These are phyloP conservation scores for Brassicogethes aeneus DNA, from an alignment of 2,888 invertebrate species.

Conservation along the genomic window DNA sequence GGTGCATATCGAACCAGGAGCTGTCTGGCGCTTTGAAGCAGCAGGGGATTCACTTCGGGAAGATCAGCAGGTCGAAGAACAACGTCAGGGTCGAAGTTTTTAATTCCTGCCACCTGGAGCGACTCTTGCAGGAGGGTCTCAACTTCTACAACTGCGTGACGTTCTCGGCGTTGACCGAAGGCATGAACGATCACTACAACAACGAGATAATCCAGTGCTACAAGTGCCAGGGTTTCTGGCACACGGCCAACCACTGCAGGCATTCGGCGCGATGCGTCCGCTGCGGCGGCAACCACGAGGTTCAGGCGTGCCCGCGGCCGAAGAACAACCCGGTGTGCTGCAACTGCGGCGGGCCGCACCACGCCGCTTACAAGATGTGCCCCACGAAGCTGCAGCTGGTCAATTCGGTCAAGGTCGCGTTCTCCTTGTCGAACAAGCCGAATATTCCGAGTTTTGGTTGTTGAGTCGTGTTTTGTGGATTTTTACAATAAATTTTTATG, in stretches of 20 bases:
- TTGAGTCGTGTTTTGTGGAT: too few relatives aligned
- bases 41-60: slow-evolving; percentile 39
- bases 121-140: slow-evolving; percentile 41
- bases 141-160: slow-evolving; percentile 43
- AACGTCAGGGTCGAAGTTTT: slow-evolving; percentile 34
- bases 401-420: slow-evolving; percentile 30
- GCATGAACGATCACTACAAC: slow-evolving; percentile 16
- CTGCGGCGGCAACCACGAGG: slow-evolving; percentile 45
- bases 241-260: slow-evolving; percentile 43
- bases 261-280: slow-evolving; percentile 43
- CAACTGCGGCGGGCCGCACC: slow-evolving; percentile 46
- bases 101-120: slow-evolving; percentile 39
- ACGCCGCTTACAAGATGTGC: slow-evolving; percentile 44
- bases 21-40: slow-evolving; percentile 39
- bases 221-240: slow-evolving; percentile 48
- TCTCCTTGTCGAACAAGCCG: slow-evolving; percentile 5
- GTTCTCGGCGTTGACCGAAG: slow-evolving; percentile 26
- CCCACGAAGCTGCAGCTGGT: slow-evolving; percentile 42
- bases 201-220: slow-evolving; percentile 44
- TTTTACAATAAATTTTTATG: too few relatives aligned
- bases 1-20: slow-evolving; percentile 44
- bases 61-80: slow-evolving; percentile 35
- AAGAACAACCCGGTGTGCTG: slow-evolving; percentile 45
- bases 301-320: slow-evolving; percentile 43
- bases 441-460: neutral